phyloP scores from a whole-genome alignment of 1,140 invertebrate genomes.

The Scaptodrosophila lebanonensis region DNA sequence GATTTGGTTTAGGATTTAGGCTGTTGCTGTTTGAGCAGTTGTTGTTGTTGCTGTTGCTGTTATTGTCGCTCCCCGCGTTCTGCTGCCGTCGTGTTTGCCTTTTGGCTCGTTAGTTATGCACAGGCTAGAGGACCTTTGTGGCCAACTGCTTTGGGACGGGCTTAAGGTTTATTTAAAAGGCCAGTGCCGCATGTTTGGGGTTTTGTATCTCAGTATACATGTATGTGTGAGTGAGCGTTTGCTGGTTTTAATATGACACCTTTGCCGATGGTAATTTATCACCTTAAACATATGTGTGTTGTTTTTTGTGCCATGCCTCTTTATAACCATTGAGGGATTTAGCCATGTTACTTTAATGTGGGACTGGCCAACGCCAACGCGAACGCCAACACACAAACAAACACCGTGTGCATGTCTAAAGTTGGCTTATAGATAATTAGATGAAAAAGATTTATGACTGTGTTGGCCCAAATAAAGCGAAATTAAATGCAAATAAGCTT shows the following conservation, averaged over 20 bases:
- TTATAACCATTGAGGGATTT: slow-evolving; percentile 67
- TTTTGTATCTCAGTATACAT: too few species aligned
- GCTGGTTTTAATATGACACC: slow-evolving; percentile 69
- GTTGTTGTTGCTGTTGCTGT: slow-evolving; percentile 30
- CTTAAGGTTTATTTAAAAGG: slow-evolving; percentile 75
- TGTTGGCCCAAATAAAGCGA: slow-evolving; percentile 63
- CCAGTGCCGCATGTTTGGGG: slow-evolving; percentile 67
- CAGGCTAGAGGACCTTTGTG: neutral
- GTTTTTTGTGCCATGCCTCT: slow-evolving; percentile 13
- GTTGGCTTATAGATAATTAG: slow-evolving; percentile 64
- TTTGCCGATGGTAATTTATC: slow-evolving; percentile 74
- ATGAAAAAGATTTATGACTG: slow-evolving; percentile 65
- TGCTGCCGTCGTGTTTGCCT: slow-evolving; percentile 33
- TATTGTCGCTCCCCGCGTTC: too few species aligned
- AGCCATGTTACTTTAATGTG: slow-evolving; percentile 57
- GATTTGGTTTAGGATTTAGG: slow-evolving; percentile 73
- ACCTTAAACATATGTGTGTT: slow-evolving; percentile 27
- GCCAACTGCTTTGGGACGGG: slow-evolving; percentile 12
- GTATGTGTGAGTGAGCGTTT: slow-evolving; percentile 36
- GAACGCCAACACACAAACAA: too few species aligned
- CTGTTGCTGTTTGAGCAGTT: too few species aligned
- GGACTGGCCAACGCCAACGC: too few species aligned
- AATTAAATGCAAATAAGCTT: slow-evolving; percentile 69
- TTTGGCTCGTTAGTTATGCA: slow-evolving; percentile 67
- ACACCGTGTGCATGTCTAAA: slow-evolving; percentile 21